Base-by-base conservation (phyloP, 2,113 vertebrate species). In the Notechis scutatus region DNA sequence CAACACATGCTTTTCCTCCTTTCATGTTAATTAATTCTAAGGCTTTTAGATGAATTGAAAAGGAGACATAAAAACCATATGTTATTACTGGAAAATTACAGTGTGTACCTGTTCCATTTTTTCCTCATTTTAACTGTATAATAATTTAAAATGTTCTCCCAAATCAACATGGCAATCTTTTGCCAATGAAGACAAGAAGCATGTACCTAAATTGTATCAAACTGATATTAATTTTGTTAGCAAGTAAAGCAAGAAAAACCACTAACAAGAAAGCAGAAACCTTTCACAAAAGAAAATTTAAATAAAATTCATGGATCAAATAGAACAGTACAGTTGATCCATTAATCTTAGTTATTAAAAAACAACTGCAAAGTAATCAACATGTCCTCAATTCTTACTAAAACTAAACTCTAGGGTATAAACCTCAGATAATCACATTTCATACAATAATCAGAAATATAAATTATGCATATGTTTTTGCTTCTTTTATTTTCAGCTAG, bases 21-120 rank as follows among this genome's bases (percentile, higher is more conserved):
- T 91, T 95, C 90, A 94, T 95, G 93, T n/a, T 97, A 95, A 97
- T 96, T 95, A 96, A 96, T 93, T 93, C 47, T 92, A 96, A 96
- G 69, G 91, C 94, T 95, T 95, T 93, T 9, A 94, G 97, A 95
- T 92, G 23, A 95, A 94, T 95, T 95, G 96, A 85, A 94, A 34
- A 94, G 91, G 47, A 97, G 95, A 90, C 95, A 91, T 90, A 94
- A 97, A 97, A 97, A 47, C 88, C 93, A 95, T 96, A 96, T 96
- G 95, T 95, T 95, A 94, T 95, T 96, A 96, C 95, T 93, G 85
- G 93, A 95, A 94, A 95, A 89, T 95, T 92, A 95, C 91, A 95
- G 91, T 42, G 91, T 81, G 95, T 89, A 96, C 89, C 88, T 96
- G 88, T 93, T 92, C 21, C 29, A 9, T 85, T 64, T 24, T 50